Evolutionary conservation across 2,888 invertebrate species (phyloP).

Genomic region (Nomada goodeniana): DNA sequence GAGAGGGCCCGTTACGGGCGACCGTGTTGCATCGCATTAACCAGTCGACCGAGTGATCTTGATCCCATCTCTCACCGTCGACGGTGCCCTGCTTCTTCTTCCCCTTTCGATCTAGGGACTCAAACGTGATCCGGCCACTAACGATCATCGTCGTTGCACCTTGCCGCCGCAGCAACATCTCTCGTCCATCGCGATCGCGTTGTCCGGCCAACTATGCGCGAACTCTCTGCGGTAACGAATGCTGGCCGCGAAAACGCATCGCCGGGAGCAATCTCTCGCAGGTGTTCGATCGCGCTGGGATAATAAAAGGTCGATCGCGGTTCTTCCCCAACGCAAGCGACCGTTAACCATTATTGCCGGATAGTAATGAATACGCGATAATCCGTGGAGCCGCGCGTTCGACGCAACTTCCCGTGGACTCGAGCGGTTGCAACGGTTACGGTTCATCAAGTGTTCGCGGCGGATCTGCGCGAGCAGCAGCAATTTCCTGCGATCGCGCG

Average conservation of each 20-base stretch:
- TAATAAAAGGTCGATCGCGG: slow-evolving; percentile 9
- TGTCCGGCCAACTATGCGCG: no score
- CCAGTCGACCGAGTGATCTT: slow-evolving; percentile 83
- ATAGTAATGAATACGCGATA: slow-evolving; percentile 3
- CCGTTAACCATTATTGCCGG: slow-evolving; percentile 10
- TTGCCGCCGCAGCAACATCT: not conserved
- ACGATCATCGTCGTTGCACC: slow-evolving; percentile 31
- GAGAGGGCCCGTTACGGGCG: slow-evolving; percentile 72
- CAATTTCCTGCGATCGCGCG: slow-evolving; percentile 5
- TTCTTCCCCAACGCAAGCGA: not conserved
- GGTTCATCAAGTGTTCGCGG: not conserved
- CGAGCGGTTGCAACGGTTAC: not conserved
- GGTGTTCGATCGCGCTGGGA: not conserved
- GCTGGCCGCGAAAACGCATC: slow-evolving; percentile 4
- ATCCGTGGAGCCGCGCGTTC: not conserved
- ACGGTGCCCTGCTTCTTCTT: slow-evolving; percentile 49
- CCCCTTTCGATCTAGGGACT: slow-evolving; percentile 45
- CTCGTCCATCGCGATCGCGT: not conserved
- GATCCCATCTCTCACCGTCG: slow-evolving; percentile 76
- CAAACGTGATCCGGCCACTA: slow-evolving; percentile 56
- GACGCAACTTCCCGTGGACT: not conserved
- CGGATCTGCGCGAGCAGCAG: not conserved
- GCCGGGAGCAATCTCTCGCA: slow-evolving; percentile 27
- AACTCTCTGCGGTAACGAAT: not conserved
- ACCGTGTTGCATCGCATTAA: slow-evolving; percentile 81